A percentile compares a stretch with the other conserved stretches of the same genome.
Evolutionary conservation across 2,797 vertebrate species (phyloP).

Genomic region (Coluber constrictor): DNA sequence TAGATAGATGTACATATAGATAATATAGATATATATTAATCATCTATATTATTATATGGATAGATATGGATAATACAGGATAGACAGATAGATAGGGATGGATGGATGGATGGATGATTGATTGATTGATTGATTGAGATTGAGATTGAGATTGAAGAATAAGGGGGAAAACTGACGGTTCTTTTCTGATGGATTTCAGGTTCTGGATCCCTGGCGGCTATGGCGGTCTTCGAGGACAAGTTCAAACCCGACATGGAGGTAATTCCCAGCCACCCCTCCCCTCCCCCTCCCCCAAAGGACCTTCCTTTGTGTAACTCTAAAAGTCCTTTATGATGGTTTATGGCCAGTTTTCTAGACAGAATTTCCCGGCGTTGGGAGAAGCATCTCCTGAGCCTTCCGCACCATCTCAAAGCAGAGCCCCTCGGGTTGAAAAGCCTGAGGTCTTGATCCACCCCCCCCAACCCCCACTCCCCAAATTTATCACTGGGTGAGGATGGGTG

Average conservation of each 20-base stretch:
- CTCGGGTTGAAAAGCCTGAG: background rate
- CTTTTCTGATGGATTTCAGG: conserved; percentile 67
- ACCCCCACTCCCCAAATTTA: background rate
- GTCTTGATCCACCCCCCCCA: background rate
- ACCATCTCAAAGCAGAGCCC: background rate
- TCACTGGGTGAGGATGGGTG: background rate
- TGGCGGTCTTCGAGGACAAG: conserved; percentile 96
- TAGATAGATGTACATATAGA: too few species aligned
- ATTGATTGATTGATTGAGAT: too few species aligned
- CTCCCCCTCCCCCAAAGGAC: too few species aligned
- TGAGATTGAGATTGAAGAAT: background rate
- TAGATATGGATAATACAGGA: too few species aligned
- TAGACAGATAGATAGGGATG: too few species aligned
- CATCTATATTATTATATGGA: too few species aligned
- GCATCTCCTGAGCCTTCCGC: background rate
- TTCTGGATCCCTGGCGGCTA: conserved; percentile 93
- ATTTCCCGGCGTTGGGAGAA: background rate
- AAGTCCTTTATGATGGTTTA: background rate
- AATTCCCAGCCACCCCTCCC: background rate
- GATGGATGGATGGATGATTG: background rate
- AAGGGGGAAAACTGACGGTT: background rate
- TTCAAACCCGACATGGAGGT: conserved; percentile 92
- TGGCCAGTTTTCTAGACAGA: background rate
- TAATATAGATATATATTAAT: too few species aligned
- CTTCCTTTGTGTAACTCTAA: background rate